Evolutionary conservation across 2,888 invertebrate genomes (phyloP).

Genomic region (Drosophila bunnanda): DNA sequence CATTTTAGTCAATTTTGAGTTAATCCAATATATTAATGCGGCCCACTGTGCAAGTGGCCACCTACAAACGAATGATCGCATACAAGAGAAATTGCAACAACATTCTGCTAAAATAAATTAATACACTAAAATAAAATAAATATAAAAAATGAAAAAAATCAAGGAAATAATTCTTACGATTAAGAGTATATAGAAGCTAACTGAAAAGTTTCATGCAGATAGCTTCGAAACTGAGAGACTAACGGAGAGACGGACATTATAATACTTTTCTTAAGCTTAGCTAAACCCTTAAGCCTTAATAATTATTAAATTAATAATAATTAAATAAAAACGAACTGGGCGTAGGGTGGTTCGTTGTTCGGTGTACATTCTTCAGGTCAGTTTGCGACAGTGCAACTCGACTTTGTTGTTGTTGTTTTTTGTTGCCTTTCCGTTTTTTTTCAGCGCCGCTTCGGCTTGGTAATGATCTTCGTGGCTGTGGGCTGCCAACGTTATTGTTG

Average conservation of each 20-base stretch:
- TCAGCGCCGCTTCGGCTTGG: slow-evolving; percentile 41
- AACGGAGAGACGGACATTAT: no score
- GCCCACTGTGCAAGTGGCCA: slow-evolving; percentile 66
- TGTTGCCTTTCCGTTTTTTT: slow-evolving; percentile 44
- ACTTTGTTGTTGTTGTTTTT: slow-evolving; percentile 67
- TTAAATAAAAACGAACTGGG: no score
- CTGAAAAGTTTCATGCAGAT: no score
- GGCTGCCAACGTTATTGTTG: slow-evolving; percentile 57
- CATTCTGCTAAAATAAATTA: no score
- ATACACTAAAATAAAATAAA: no score
- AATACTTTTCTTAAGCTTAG: no score
- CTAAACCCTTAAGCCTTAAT: no score
- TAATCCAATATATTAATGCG: background rate
- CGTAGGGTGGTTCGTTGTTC: slow-evolving; percentile 66
- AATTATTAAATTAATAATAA: no score
- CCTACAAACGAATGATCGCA: slow-evolving; percentile 78
- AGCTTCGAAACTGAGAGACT: no score
- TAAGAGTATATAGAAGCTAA: no score
- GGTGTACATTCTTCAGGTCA: slow-evolving; percentile 77
- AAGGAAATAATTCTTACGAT: no score
- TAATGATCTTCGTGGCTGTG: slow-evolving; percentile 78
- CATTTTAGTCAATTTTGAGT: background rate
- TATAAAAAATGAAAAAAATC: no score
- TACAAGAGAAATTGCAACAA: slow-evolving; percentile 80
- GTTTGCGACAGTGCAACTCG: slow-evolving; percentile 75